Evolutionary conservation across 1,140 invertebrate genomes (phyloP).

Genomic region (Coelopa frigida): DNA sequence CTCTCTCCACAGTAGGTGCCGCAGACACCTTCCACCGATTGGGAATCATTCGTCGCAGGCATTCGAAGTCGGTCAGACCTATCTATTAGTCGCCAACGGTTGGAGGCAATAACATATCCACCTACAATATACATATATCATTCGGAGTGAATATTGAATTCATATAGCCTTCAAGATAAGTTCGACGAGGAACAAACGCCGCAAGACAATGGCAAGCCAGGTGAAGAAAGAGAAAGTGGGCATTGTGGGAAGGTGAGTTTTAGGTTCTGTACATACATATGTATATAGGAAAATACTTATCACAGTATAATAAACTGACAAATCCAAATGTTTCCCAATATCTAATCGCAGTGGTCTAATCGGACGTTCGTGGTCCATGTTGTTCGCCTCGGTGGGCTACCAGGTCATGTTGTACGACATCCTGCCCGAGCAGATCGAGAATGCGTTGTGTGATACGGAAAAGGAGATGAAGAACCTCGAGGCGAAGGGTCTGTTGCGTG

Average conservation of each 20-base stretch:
- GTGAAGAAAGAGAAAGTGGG: slow-evolving; percentile 53
- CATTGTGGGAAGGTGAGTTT: slow-evolving; percentile 56
- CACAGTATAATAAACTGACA: background rate
- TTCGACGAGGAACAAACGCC: slow-evolving; percentile 21
- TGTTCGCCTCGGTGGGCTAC: slow-evolving; percentile 89
- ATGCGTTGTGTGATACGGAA: slow-evolving; percentile 66
- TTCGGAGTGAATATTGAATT: no score
- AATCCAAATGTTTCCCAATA: background rate
- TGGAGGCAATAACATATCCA: no score
- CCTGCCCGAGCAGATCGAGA: slow-evolving; percentile 61
- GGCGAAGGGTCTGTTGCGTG: slow-evolving; percentile 63
- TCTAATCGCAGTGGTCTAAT: slow-evolving; percentile 72
- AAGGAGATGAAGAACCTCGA: slow-evolving; percentile 66
- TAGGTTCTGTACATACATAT: slow-evolving; percentile 5
- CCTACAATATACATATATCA: no score
- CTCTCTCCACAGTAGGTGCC: no score
- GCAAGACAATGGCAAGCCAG: slow-evolving; percentile 14
- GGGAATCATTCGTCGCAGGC: no score
- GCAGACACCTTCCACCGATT: no score
- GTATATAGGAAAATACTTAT: slow-evolving; percentile 1
- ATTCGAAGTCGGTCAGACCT: no score
- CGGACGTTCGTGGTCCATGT: slow-evolving; percentile 90
- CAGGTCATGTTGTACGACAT: slow-evolving; percentile 80
- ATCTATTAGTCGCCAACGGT: no score
- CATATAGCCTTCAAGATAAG: slow-evolving; percentile 24